Evolutionary conservation across 2,888 invertebrate genomes (phyloP), one percentile per base, ranked within the genome.

Genomic region (Falcaria lacertinaria): DNA sequence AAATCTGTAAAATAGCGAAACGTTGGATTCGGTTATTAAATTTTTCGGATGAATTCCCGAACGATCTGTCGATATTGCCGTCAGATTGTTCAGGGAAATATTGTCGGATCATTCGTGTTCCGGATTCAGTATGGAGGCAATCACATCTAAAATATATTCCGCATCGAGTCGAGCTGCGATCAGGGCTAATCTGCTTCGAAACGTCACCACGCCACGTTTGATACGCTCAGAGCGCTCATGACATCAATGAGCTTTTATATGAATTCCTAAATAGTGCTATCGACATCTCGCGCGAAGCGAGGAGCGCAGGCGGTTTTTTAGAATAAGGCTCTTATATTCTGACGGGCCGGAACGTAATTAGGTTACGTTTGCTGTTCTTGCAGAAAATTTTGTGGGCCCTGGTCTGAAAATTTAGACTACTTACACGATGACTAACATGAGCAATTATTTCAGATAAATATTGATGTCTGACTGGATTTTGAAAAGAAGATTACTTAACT

Each of bases 101-200:
- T 39, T 41, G 37, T 41, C 34, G 41, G 38, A 43, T 22, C 41
- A 41, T 41, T 40, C 34, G 32, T 13, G 41, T n/a, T 34, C 19
- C 41, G 34, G 40, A 33, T 33, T 34, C 39, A 15, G 33, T 41
- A 19, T 35, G 22, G 19, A 37, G 25, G 22, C 56, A 54, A 58
- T 57, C 55, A 44, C 42, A 56, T 57, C 52, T 51, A 52, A 56
- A 68, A 61, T 58, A 49, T 48, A 57, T 64, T 60, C 17, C 32
- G 14, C 25, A 34, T 41, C 33, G 28, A 36, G 32, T 36, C 14
- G n/a, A 37, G 17, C 33, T 37, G 15, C 42, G 40, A 44, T 37
- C 44, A 32, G 15, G 17, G 40, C 42, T 42, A 44, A 49, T 41
- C 49, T 40, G 28, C 35, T 22, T n/a, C 22, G 17, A 42, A 41